Conservation (phyloP, 53 echinoderm and acorn worm genomes). For the Actinopyga echinites region DNA sequence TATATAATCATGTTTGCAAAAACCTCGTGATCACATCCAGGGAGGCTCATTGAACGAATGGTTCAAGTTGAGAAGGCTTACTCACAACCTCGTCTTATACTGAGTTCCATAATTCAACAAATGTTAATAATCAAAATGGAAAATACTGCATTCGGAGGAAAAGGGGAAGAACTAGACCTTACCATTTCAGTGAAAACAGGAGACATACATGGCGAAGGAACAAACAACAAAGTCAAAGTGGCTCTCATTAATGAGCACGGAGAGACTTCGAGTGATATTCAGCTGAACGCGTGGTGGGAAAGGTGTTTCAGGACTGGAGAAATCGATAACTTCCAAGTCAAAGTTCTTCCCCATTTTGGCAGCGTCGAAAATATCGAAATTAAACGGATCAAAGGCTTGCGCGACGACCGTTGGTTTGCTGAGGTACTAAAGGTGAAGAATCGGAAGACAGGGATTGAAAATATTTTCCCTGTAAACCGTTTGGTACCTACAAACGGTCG, state of each 20-base stretch:
- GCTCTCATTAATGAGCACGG: constrained; percentile 65
- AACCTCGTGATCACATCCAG: no score
- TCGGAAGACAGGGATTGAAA: background rate
- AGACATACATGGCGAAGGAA: constrained; percentile 70
- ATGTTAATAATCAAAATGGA: no score
- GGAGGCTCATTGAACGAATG: no score
- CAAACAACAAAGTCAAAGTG: constrained; percentile 74
- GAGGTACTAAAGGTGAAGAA: constrained; percentile 58
- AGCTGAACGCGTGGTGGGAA: constrained; percentile 57
- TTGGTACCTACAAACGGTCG: constrained; percentile 56
- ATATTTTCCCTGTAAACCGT: constrained; percentile 75
- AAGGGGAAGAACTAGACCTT: background rate
- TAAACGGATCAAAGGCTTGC: constrained; percentile 47
- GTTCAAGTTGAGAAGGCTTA: no score
- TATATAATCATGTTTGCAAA: no score
- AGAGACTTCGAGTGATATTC: constrained; percentile 55
- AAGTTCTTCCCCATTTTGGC: constrained; percentile 65
- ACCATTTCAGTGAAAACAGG: constrained; percentile 66
- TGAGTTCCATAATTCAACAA: no score
- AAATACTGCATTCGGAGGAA: no score
- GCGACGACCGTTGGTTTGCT: constrained; percentile 56
- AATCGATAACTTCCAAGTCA: constrained; percentile 58
- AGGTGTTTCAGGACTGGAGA: constrained; percentile 68
- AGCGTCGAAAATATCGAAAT: constrained; percentile 59
- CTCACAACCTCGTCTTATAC: no score